Evolutionary conservation across 2,888 invertebrate species (phyloP), one percentile per base, ranked within the genome.

Genomic region (Ypsolopha scabrella): DNA sequence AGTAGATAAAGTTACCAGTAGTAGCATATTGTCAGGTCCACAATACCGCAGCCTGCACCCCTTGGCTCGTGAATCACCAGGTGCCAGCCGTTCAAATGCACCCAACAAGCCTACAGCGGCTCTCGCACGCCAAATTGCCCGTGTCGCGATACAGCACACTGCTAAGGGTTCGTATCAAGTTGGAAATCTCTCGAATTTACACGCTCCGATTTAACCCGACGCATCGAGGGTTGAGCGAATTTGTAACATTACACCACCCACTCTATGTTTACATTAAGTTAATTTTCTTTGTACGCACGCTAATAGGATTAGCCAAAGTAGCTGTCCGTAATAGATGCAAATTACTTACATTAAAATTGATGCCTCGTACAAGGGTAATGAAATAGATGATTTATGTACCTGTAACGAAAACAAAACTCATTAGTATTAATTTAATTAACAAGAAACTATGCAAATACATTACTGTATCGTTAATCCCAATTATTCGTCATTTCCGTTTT

Each of bases 111-210:
- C 70, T 66, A 65, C 64, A 68, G n/a, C 45, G 68, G 66, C 67
- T 70, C 75, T 73, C 72, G 68, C 72, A 67, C 68, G 72, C 80
- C 76, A 82, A 83, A 83, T 82, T 82, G 80, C 67, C 80, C 80
- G 74, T 79, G 75, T 76, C 72, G 68, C 73, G 70, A 80, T 75
- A 73, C 69, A 67, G 67, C 71, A 72, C 78, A 81, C 79, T 75
- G 70, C 75, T 77, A 79, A 65, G 80, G 79, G 68, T 36, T 47
- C 63, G 74, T 75, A 63, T 63, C 80, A 75, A 72, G 75, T 76
- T 75, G 75, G 66, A 82, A 82, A 83, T 78, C 80, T 71, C 73
- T 71, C 66, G 72, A 73, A 77, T 76, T 76, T 75, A 75, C 66
- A 74, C 71, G 68, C 68, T 65, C 71, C 66, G 64, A 67, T 68